Conservation (phyloP, 2,113 vertebrate species). For the Tretioscincus oriximinensis region DNA sequence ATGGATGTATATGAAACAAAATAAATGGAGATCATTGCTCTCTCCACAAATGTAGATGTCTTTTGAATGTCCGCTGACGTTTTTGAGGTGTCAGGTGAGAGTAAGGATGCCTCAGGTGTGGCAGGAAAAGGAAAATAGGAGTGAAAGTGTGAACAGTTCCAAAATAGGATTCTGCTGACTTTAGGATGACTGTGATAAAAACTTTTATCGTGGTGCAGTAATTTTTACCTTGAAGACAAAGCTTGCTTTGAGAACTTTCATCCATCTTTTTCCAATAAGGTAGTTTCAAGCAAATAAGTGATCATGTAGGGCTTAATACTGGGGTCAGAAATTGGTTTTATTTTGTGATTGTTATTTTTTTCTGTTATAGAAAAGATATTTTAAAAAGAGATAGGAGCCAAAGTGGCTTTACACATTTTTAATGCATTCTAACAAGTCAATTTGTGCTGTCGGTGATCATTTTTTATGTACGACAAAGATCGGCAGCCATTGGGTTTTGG, state of each 20-base stretch:
- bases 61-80: constrained; percentile 71
- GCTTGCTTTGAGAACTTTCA: background rate
- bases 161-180: background rate
- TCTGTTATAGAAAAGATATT: constrained; percentile 5
- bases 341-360: background rate
- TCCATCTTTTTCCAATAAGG: constrained; percentile 2
- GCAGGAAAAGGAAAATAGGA: constrained; percentile 38
- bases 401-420: constrained; percentile 4
- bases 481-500: constrained; percentile 38
- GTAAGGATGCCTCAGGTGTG: background rate
- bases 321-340: background rate
- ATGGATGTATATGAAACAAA: constrained; percentile 87
- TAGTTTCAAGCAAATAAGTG: background rate
- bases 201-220: constrained; percentile 22
- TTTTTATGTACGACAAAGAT: background rate
- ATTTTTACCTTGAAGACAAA: background rate
- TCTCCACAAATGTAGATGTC: constrained; percentile 76
- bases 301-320: background rate
- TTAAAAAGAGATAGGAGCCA: background rate
- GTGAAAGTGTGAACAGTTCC: constrained; percentile 12
- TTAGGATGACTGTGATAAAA: constrained; percentile 16
- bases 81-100: constrained; percentile 48
- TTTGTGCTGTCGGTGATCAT: background rate
- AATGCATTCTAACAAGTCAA: background rate
- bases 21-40: constrained; percentile 83